Conservation (phyloP, 2,888 invertebrate genomes). For the Caenorhabditis imperialis region DNA sequence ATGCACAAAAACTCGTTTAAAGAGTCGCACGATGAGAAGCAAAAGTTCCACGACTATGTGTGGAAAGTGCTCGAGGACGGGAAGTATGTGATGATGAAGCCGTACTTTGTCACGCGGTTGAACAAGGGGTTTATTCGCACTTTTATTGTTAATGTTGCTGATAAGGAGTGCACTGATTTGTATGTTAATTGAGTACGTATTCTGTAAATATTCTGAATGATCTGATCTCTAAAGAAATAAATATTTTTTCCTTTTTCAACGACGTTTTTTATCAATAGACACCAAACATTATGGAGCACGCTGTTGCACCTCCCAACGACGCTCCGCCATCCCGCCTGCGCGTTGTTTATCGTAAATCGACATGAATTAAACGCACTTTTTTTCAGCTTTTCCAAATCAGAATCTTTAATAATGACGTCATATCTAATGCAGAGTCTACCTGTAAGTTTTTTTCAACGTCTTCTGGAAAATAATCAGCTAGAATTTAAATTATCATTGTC, state of each 20-base stretch:
- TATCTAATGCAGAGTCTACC: conserved; percentile 29
- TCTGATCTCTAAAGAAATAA: no score
- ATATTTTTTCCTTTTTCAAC: no score
- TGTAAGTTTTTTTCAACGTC: conserved; percentile 13
- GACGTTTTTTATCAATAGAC: no score
- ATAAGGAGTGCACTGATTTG: conserved; percentile 28
- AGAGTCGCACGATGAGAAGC: conserved; percentile 8
- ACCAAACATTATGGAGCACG: no score
- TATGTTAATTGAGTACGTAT: conserved; percentile 9
- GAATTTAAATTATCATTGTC: conserved; percentile 8
- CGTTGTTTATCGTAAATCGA: conserved; percentile 36
- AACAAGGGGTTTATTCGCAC: conserved; percentile 6
- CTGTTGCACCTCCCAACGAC: conserved; percentile 18
- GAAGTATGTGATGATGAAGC: conserved; percentile 14
- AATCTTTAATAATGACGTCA: conserved; percentile 28
- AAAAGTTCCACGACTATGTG: conserved; percentile 22
- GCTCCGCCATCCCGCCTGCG: conserved; percentile 22
- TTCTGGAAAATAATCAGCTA: not conserved
- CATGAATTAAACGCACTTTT: not conserved
- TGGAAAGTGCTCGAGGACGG: conserved; percentile 21
- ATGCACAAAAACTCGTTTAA: conserved; percentile 10
- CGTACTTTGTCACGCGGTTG: conserved; percentile 6
- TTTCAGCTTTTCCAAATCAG: conserved; percentile 6
- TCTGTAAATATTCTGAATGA: not conserved
- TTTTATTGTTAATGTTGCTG: conserved; percentile 18